Percentiles rank a stretch among this genome's conserved stretches.
Conservation (phyloP, 2,888 invertebrate species). For the Sisyra terminalis region DNA sequence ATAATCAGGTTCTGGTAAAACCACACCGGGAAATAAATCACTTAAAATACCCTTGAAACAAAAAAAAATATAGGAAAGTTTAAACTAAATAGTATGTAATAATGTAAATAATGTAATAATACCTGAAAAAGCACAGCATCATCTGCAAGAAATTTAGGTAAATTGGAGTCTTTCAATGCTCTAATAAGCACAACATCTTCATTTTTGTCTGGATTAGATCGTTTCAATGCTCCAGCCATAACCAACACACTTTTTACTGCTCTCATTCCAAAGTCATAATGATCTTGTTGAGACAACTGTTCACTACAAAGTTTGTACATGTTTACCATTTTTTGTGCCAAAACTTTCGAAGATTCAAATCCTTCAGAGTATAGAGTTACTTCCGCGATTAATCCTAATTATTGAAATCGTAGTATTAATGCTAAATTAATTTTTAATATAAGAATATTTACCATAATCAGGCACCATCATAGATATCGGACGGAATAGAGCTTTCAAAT, state of each 20-base stretch:
- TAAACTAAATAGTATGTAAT: too few species aligned
- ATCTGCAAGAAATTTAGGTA: slow-evolving; percentile 77
- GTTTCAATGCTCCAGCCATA: slow-evolving; percentile 80
- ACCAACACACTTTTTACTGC: slow-evolving; percentile 87
- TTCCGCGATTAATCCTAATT: slow-evolving; percentile 67
- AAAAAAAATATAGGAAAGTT: too few species aligned
- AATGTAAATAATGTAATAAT: slow-evolving; percentile 7
- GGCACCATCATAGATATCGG: slow-evolving; percentile 89
- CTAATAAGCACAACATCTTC: slow-evolving; percentile 74
- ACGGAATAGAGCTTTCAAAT: slow-evolving; percentile 71
- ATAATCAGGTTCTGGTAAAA: slow-evolving; percentile 63
- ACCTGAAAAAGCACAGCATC: slow-evolving; percentile 68
- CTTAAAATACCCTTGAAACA: slow-evolving; percentile 56
- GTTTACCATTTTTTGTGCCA: slow-evolving; percentile 85
- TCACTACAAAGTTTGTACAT: slow-evolving; percentile 87
- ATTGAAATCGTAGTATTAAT: slow-evolving; percentile 5
- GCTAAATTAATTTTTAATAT: not conserved
- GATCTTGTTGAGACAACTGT: slow-evolving; percentile 80
- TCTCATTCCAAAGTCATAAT: slow-evolving; percentile 88
- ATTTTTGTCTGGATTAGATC: slow-evolving; percentile 65
- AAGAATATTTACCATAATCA: slow-evolving; percentile 50
- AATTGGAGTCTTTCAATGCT: slow-evolving; percentile 74
- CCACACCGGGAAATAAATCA: slow-evolving; percentile 78
- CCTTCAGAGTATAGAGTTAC: slow-evolving; percentile 89
- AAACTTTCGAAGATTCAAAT: slow-evolving; percentile 69